These are phyloP conservation scores for Tursiops truncatus DNA, from an alignment of 2,113 vertebrate genomes.

Conservation along the genomic window DNA sequence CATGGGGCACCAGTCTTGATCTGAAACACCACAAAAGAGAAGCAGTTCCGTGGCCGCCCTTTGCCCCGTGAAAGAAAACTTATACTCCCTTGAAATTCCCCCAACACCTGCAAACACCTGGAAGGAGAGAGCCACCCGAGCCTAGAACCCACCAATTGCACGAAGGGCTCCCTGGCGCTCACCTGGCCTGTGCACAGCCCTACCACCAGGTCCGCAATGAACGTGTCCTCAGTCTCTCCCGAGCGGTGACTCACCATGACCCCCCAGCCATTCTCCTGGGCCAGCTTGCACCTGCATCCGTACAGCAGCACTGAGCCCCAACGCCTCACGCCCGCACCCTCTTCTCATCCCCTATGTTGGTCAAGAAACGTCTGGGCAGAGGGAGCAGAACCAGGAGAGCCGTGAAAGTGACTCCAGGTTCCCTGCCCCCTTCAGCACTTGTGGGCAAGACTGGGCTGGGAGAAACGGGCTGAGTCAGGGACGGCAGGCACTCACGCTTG, in stretches of 20 bases:
- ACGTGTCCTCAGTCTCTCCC: slow-evolving; percentile 95
- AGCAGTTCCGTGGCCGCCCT: background rate
- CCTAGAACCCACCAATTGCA: background rate
- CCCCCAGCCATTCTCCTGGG: slow-evolving; percentile 96
- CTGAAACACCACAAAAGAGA: slow-evolving; percentile 80
- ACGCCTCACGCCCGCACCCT: no score
- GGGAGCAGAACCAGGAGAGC: background rate
- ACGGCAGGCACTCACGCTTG: slow-evolving; percentile 89
- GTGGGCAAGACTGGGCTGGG: background rate
- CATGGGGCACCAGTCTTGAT: slow-evolving; percentile 96
- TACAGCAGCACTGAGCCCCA: background rate
- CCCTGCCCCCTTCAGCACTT: background rate
- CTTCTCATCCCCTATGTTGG: background rate
- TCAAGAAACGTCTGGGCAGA: background rate
- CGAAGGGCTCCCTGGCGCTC: slow-evolving; percentile 31
- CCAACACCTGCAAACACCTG: background rate
- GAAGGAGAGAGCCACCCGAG: background rate
- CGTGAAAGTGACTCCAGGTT: background rate
- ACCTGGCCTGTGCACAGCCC: slow-evolving; percentile 97
- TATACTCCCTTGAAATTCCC: background rate
- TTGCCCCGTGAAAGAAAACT: background rate
- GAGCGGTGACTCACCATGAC: slow-evolving; percentile 98
- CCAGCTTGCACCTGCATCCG: slow-evolving; percentile 91
- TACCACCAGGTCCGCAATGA: slow-evolving; percentile 96
- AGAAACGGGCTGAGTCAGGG: rapidly evolving